Evolutionary conservation across 2,888 invertebrate genomes (phyloP).

Genomic region (Aphodius granarius): DNA sequence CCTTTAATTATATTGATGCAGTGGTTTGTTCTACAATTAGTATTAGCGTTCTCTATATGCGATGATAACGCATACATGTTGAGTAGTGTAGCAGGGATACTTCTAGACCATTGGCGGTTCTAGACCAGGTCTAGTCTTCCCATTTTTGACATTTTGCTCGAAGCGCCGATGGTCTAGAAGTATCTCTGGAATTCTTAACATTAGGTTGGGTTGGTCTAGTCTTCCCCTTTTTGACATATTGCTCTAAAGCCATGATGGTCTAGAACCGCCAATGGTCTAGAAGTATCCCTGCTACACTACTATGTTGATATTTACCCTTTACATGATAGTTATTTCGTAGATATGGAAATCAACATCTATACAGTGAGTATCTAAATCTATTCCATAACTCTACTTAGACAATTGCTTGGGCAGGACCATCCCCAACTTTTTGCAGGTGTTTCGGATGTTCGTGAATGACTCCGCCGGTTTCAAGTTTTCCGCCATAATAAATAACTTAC

Average conservation of each 20-base stretch:
- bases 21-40: neutral
- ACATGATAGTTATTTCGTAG: neutral
- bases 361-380: neutral
- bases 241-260: too few relatives aligned
- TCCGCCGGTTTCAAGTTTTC: constrained; percentile 28
- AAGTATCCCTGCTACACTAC: too few relatives aligned
- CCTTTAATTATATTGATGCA: neutral
- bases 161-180: too few relatives aligned
- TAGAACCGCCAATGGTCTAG: too few relatives aligned
- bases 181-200: too few relatives aligned
- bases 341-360: neutral
- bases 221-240: too few relatives aligned
- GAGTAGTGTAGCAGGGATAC: too few relatives aligned
- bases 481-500: constrained; percentile 38
- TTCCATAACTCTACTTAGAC: neutral
- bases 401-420: neutral
- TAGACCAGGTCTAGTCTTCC: too few relatives aligned
- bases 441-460: neutral
- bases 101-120: too few relatives aligned
- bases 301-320: neutral
- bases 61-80: neutral
- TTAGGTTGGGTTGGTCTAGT: too few relatives aligned
- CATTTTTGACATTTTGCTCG: too few relatives aligned
- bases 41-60: neutral
- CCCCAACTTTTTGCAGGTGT: neutral